Percentiles rank a stretch among this genome's conserved stretches.
Conservation (phyloP, 2,797 vertebrate genomes). For the Melanitta fusca region DNA sequence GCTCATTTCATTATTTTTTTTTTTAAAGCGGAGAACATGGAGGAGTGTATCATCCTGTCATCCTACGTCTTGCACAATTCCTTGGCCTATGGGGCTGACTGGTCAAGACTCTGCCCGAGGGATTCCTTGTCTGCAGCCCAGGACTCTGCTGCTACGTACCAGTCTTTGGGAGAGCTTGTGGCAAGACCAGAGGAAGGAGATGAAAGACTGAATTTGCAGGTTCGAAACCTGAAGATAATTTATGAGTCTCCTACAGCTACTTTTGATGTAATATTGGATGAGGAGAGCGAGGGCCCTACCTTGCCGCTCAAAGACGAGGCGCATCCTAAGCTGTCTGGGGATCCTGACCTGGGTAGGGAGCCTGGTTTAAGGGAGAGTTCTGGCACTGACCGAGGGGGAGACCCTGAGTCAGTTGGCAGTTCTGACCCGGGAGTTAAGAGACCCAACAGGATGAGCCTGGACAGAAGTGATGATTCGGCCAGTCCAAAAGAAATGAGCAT, state of each 20-base stretch:
- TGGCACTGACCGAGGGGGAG: neutral
- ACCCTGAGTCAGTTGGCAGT: accelerated
- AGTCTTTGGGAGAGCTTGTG: neutral
- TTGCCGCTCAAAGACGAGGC: neutral
- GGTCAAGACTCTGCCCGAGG: constrained; percentile 82
- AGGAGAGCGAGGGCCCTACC: constrained; percentile 77
- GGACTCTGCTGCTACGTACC: neutral
- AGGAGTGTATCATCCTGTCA: constrained; percentile 79
- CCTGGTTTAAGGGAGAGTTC: neutral
- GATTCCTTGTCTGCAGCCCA: neutral
- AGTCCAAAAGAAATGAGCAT: constrained; percentile 74
- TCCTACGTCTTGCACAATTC: constrained; percentile 90
- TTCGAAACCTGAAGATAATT: constrained; percentile 82
- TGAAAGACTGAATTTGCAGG: neutral
- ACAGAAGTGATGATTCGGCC: neutral
- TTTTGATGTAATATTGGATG: constrained; percentile 83
- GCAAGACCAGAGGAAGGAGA: neutral
- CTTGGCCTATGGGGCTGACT: constrained; percentile 94
- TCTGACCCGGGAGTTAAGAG: neutral
- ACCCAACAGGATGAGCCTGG: neutral
- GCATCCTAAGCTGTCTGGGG: neutral
- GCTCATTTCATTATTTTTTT: neutral
- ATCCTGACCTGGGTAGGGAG: neutral
- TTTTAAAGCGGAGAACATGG: constrained; percentile 77
- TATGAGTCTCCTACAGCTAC: constrained; percentile 86